A percentile compares a stretch with the other conserved stretches of the same genome.
These are phyloP conservation scores for Rattus rattus DNA, from an alignment of 2,113 vertebrate species.

Conservation along the genomic window DNA sequence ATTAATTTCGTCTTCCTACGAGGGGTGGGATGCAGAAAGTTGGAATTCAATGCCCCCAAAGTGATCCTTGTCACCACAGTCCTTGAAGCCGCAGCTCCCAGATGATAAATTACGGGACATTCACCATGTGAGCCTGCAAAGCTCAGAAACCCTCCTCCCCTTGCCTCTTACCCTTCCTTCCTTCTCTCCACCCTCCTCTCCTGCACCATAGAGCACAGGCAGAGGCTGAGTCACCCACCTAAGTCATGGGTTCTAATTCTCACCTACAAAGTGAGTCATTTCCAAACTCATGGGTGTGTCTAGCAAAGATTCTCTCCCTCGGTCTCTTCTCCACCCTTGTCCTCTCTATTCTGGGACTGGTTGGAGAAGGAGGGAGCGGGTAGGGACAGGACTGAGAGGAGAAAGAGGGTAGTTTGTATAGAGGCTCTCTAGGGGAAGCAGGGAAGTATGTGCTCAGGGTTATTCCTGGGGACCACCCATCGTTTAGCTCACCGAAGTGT, in stretches of 20 bases:
- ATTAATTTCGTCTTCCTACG: background rate
- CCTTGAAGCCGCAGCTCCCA: background rate
- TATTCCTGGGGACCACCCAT: background rate
- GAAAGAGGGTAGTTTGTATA: background rate
- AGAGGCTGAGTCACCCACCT: background rate
- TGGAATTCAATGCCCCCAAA: background rate
- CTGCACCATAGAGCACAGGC: background rate
- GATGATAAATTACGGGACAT: background rate
- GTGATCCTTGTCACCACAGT: background rate
- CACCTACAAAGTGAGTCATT: background rate
- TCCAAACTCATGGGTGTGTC: background rate
- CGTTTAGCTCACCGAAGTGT: slow-evolving; percentile 92
- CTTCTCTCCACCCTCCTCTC: background rate
- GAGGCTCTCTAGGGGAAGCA: background rate
- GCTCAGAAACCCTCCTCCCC: background rate
- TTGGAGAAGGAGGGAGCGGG: background rate
- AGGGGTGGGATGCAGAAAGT: background rate
- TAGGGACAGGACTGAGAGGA: background rate
- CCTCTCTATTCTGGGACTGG: background rate
- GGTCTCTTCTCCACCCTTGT: background rate
- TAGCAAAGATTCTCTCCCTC: background rate
- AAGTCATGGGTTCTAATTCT: background rate
- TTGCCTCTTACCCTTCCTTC: background rate
- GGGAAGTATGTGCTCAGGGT: background rate
- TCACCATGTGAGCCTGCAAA: background rate